Evolutionary conservation across 2,888 invertebrate species (phyloP).

Genomic region (Archaeoteleia sp.): DNA sequence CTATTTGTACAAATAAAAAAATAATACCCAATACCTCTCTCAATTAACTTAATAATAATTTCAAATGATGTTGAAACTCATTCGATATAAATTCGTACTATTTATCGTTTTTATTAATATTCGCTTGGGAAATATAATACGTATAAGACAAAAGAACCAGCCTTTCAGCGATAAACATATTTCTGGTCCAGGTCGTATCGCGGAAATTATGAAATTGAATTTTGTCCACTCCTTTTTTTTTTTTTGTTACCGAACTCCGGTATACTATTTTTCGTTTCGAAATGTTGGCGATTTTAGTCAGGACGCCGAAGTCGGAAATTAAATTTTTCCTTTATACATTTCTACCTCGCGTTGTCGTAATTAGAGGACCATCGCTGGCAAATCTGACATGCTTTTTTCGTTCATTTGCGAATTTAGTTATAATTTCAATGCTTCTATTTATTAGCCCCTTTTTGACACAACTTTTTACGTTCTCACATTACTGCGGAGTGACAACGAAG

Average conservation of each 20-base stretch:
- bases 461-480: neutral
- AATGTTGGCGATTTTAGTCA: slow-evolving; percentile 36
- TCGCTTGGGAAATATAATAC: no score
- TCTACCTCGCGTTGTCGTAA: slow-evolving; percentile 20
- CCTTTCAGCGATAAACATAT: slow-evolving; percentile 17
- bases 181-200: no score
- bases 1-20: no score
- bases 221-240: slow-evolving; percentile 13
- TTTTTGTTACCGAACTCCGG: slow-evolving; percentile 14
- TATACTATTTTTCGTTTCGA: slow-evolving; percentile 20
- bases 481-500: no score
- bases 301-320: slow-evolving; percentile 39
- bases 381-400: slow-evolving; percentile 24
- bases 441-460: neutral
- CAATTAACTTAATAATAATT: no score
- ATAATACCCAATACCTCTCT: no score
- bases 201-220: slow-evolving; percentile 33
- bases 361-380: slow-evolving; percentile 30
- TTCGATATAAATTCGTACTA: no score
- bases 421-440: slow-evolving; percentile 11
- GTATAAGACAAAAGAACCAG: slow-evolving; percentile 3
- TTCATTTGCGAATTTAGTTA: neutral
- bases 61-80: no score
- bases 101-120: no score
- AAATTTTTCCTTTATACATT: slow-evolving; percentile 37